Evolutionary conservation across 2,113 vertebrate genomes (phyloP).

Genomic region (Dipodomys merriami): DNA sequence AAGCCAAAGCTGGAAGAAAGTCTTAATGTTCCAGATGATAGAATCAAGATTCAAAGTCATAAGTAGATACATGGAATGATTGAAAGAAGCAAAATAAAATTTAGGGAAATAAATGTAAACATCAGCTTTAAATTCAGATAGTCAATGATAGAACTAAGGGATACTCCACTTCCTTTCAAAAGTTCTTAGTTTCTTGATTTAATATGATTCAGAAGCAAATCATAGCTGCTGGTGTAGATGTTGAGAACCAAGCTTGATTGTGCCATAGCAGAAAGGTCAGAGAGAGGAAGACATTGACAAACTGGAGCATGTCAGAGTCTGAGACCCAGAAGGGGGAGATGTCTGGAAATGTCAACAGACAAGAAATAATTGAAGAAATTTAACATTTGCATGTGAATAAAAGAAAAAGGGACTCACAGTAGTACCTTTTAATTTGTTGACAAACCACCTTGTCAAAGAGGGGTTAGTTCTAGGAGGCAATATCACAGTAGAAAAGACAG

Average conservation of each 20-base stretch:
- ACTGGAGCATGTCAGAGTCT: not conserved
- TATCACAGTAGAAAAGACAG: not conserved
- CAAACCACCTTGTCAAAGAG: not conserved
- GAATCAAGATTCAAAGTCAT: constrained; percentile 5
- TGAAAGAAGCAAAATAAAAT: constrained; percentile 41
- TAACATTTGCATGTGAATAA: not conserved
- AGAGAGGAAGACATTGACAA: not conserved
- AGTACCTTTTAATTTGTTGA: not conserved
- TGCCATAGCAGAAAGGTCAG: not conserved
- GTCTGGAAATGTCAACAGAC: not conserved
- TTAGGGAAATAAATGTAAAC: not conserved
- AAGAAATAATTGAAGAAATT: constrained; percentile 45
- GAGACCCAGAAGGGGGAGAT: not conserved
- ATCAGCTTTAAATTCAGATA: not conserved
- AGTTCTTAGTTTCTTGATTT: not conserved
- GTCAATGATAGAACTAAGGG: not conserved
- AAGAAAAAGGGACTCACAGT: constrained; percentile 5
- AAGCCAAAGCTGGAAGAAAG: not conserved
- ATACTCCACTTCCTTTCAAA: constrained; percentile 15
- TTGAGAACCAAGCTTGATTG: constrained; percentile 10
- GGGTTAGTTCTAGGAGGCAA: constrained; percentile 7
- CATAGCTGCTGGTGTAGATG: not conserved
- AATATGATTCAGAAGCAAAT: not conserved
- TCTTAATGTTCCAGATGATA: not conserved
- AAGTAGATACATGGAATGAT: not conserved